These are phyloP conservation scores for Cydia pomonella DNA, from an alignment of 1,140 invertebrate genomes.

Conservation along the genomic window DNA sequence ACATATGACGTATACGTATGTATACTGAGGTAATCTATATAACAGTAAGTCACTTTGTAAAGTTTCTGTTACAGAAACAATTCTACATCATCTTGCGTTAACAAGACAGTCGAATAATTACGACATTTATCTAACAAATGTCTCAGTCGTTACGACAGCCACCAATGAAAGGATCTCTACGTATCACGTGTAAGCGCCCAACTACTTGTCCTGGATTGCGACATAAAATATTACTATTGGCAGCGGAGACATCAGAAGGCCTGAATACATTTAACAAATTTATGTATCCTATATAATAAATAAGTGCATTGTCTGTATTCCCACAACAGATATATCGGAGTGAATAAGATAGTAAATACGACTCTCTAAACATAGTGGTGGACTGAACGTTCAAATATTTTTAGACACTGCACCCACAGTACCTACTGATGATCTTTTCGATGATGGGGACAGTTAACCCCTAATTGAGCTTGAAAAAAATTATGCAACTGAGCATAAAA, in stretches of 20 bases:
- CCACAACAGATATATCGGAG: not conserved
- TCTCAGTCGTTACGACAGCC: not conserved
- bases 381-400: no score
- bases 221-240: conserved; percentile 15
- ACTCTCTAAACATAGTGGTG: no score
- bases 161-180: conserved; percentile 9
- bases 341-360: no score
- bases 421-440: no score
- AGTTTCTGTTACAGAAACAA: not conserved
- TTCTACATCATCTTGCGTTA: conserved; percentile 7
- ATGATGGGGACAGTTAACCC: no score
- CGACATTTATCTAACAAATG: conserved; percentile 19
- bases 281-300: conserved; percentile 9
- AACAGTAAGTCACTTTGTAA: not conserved
- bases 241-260: not conserved
- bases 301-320: not conserved
- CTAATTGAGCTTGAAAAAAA: no score
- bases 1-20: no score
- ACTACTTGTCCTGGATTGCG: conserved; percentile 8
- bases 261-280: conserved; percentile 15
- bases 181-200: not conserved
- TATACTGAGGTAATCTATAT: not conserved
- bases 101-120: conserved; percentile 21
- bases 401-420: no score
- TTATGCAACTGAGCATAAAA: no score